Evolutionary conservation across 2,113 vertebrate genomes (phyloP).

Genomic region (Ophiodon elongatus): DNA sequence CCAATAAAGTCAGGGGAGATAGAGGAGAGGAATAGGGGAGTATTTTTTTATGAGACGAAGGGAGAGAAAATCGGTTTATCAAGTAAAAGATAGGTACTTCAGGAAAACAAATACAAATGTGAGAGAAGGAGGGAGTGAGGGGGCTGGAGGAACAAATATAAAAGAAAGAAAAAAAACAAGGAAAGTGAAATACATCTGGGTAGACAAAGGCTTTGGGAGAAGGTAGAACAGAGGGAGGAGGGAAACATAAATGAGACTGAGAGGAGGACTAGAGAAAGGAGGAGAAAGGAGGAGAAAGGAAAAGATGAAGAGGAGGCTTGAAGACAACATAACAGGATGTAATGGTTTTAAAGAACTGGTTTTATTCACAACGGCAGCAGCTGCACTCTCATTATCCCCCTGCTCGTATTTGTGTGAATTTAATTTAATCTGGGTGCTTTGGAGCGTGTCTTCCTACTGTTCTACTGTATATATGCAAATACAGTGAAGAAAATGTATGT

Average conservation of each 20-base stretch:
- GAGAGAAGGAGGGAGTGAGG: not conserved
- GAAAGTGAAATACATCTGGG: conserved; percentile 21
- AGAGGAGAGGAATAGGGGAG: conserved; percentile 21
- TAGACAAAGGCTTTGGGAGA: conserved; percentile 31
- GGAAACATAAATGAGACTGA: conserved; percentile 29
- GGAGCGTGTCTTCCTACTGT: conserved; percentile 7
- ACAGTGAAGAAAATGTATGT: conserved; percentile 8
- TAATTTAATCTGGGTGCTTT: conserved; percentile 28
- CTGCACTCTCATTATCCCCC: conserved; percentile 40
- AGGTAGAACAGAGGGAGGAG: conserved; percentile 24
- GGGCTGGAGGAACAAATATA: conserved; percentile 28
- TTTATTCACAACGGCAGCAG: conserved; percentile 54
- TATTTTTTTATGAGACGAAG: conserved; percentile 16
- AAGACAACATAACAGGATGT: conserved; percentile 55
- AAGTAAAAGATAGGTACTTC: conserved; percentile 40
- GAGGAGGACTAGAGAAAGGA: conserved; percentile 38
- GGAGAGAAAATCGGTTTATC: conserved; percentile 28
- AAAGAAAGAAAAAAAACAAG: conserved; percentile 28
- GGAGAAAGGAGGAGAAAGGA: conserved; percentile 40
- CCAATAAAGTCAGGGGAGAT: conserved; percentile 22
- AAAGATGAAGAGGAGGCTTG: conserved; percentile 41
- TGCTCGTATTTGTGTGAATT: conserved; percentile 38
- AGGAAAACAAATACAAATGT: conserved; percentile 43
- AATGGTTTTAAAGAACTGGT: conserved; percentile 55
- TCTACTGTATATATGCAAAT: conserved; percentile 14